Evolutionary conservation across 2,888 invertebrate genomes (phyloP).

Genomic region (Ornithoptera alexandrae): DNA sequence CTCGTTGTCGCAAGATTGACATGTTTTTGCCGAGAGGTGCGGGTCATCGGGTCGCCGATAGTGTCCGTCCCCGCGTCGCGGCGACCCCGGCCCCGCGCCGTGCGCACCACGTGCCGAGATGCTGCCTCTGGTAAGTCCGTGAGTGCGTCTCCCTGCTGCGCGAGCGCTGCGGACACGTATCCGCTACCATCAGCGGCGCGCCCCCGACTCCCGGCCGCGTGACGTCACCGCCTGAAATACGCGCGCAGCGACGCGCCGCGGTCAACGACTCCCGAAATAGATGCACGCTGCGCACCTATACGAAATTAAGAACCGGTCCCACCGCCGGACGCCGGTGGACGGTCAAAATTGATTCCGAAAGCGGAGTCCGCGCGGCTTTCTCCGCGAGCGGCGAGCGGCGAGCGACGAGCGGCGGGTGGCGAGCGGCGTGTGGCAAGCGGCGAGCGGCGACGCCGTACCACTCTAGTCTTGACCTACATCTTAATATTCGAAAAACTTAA

Average conservation of each 20-base stretch:
- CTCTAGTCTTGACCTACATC: constrained; percentile 56
- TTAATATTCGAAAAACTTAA: constrained; percentile 57
- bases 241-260: constrained; percentile 50
- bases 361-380: constrained; percentile 73
- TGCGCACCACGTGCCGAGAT: not conserved
- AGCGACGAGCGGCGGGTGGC: constrained; percentile 22
- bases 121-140: not conserved
- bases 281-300: constrained; percentile 69
- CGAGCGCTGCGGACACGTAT: not conserved
- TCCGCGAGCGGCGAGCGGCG: constrained; percentile 41
- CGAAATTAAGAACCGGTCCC: constrained; percentile 72
- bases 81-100: constrained; percentile 8
- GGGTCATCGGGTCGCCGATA: constrained; percentile 32
- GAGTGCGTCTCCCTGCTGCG: not conserved
- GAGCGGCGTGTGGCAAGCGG: constrained; percentile 20
- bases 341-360: constrained; percentile 74
- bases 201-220: constrained; percentile 50
- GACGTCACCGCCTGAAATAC: constrained; percentile 64
- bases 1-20: constrained; percentile 18
- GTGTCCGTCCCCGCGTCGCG: constrained; percentile 25
- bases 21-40: constrained; percentile 29
- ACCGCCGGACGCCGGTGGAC: constrained; percentile 46
- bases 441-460: constrained; percentile 39
- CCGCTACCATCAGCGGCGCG: constrained; percentile 39
- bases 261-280: constrained; percentile 79